Percentiles rank a stretch among this genome's conserved stretches.
Conservation (phyloP, 1,140 invertebrate species). For the Euborellia annulipes region DNA sequence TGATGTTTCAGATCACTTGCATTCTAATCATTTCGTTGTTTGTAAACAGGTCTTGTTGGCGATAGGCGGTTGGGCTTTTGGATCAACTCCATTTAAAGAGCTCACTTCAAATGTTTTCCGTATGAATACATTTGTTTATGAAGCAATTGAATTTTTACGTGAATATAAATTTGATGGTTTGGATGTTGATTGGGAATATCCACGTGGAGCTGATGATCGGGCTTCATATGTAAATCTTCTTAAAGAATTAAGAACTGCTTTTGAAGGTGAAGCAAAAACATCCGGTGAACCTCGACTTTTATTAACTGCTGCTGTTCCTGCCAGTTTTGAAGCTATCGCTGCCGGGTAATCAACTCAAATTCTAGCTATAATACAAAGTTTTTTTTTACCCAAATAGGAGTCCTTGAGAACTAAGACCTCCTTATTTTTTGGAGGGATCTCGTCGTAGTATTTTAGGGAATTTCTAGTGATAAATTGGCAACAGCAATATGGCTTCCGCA, state of each 20-base stretch:
- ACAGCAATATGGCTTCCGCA: too few relatives aligned
- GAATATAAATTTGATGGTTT: conserved; percentile 86
- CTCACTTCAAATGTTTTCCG: conserved; percentile 77
- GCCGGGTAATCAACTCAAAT: too few relatives aligned
- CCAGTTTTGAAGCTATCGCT: conserved; percentile 80
- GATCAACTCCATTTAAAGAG: conserved; percentile 82
- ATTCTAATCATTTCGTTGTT: too few relatives aligned
- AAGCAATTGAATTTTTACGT: conserved; percentile 80
- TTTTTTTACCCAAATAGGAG: too few relatives aligned
- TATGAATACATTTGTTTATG: conserved; percentile 90
- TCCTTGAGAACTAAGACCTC: too few relatives aligned
- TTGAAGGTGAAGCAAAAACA: conserved; percentile 73
- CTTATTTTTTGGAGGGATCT: too few relatives aligned
- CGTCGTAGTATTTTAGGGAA: too few relatives aligned
- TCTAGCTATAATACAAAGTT: too few relatives aligned
- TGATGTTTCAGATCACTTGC: too few relatives aligned
- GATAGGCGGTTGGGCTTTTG: conserved; percentile 89
- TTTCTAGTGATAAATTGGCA: too few relatives aligned
- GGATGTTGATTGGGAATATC: conserved; percentile 97
- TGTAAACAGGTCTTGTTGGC: conserved; percentile 56
- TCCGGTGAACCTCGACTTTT: conserved; percentile 64
- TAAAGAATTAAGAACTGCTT: conserved; percentile 70
- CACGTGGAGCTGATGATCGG: conserved; percentile 71
- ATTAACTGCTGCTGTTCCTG: conserved; percentile 78
- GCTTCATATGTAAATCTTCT: conserved; percentile 64